phyloP scores from a whole-genome alignment of 2,113 vertebrate species.

The Octodon degus region DNA sequence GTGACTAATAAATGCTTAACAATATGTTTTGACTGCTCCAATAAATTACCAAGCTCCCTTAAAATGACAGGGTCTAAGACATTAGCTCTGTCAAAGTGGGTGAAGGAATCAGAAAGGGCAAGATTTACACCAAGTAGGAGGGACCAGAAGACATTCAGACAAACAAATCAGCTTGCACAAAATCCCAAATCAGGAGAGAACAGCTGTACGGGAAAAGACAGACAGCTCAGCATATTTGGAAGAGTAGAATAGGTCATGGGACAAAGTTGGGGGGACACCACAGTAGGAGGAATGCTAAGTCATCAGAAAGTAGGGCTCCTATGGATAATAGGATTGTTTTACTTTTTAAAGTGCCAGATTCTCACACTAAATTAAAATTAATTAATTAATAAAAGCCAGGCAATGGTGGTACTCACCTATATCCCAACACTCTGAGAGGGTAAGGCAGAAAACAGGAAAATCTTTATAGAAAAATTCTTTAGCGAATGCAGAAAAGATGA shows the following conservation, averaged over 20 bases:
- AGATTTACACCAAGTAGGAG: not conserved
- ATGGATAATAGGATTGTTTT: not conserved
- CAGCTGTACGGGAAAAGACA: not conserved
- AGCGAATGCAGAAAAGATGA: not conserved
- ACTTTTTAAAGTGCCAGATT: not conserved
- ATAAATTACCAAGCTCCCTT: not conserved
- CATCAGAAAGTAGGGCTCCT: not conserved
- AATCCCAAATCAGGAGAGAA: not conserved
- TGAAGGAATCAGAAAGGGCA: not conserved
- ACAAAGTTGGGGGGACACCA: not conserved
- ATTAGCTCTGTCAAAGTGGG: not conserved
- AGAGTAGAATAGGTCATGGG: not conserved
- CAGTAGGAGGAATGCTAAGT: not conserved
- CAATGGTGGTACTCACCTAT: not conserved
- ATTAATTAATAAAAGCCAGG: not conserved
- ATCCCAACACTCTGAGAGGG: not conserved
- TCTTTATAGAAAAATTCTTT: not conserved
- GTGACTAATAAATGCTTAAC: conserved; percentile 1
- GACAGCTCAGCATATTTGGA: not conserved
- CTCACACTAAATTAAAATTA: not conserved
- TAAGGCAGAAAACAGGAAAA: not conserved
- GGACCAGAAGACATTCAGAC: not conserved
- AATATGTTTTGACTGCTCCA: conserved; percentile 8
- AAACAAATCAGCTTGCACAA: not conserved
- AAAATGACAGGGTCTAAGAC: not conserved